Percentiles rank a stretch among this genome's conserved stretches.
These are phyloP conservation scores for Lymantria monacha DNA, from an alignment of 2,888 invertebrate species.

Conservation along the genomic window DNA sequence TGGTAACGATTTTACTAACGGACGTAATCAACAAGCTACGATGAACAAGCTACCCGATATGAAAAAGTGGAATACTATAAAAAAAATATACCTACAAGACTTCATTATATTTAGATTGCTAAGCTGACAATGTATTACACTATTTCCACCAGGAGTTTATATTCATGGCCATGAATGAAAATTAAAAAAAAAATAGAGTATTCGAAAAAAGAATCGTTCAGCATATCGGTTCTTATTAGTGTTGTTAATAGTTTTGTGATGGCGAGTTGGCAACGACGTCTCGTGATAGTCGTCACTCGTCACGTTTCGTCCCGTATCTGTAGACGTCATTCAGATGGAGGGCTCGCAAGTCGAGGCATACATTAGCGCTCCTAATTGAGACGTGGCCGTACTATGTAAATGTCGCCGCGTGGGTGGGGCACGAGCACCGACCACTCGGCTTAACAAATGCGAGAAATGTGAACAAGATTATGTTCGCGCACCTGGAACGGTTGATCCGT, in stretches of 20 bases:
- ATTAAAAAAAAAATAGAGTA: not conserved
- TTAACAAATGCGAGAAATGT: slow-evolving; percentile 62
- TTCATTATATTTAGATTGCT: too few species aligned
- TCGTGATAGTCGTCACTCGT: slow-evolving; percentile 76
- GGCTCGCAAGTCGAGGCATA: slow-evolving; percentile 77
- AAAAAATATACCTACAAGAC: too few species aligned
- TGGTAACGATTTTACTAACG: not conserved
- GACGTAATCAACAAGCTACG: not conserved
- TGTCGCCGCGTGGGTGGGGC: slow-evolving; percentile 79
- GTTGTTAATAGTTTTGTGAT: slow-evolving; percentile 72
- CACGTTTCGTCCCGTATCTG: slow-evolving; percentile 77
- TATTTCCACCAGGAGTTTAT: not conserved
- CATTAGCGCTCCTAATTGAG: slow-evolving; percentile 83
- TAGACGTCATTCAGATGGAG: slow-evolving; percentile 76
- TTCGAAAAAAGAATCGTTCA: slow-evolving; percentile 41
- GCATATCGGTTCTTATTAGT: slow-evolving; percentile 71
- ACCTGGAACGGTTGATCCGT: slow-evolving; percentile 45
- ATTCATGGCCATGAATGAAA: not conserved
- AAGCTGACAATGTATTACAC: too few species aligned
- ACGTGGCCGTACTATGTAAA: slow-evolving; percentile 80
- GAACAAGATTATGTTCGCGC: slow-evolving; percentile 46
- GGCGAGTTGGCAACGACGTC: slow-evolving; percentile 58
- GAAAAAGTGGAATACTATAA: too few species aligned
- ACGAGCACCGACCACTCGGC: slow-evolving; percentile 38
- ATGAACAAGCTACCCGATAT: too few species aligned